Evolutionary conservation across 2,113 vertebrate genomes (phyloP), one percentile per base, ranked within the genome.

Genomic region (Aythya baeri): DNA sequence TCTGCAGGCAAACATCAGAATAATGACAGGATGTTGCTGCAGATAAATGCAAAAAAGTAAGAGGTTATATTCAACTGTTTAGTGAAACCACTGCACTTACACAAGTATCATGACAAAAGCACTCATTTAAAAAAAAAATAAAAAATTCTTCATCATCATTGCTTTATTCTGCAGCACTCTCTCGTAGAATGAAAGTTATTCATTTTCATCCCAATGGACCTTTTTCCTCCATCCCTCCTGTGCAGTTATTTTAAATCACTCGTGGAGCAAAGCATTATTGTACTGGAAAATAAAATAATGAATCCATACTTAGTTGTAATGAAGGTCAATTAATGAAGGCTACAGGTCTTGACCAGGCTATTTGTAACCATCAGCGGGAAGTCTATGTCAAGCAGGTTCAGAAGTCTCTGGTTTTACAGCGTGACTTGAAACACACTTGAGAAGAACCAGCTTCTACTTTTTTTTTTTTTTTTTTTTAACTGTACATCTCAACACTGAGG

Each of bases 401-500:
- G 31, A 13, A 82, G n/a, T 23, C 21, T 66, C 77, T 79, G 22
- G 13, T 75, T 91, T 76, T 62, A 79, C 6, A 55, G 34, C 0
- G 1, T 5, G 22, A 90, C 58, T 66, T 71, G 85, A 77, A 88
- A 77, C 3, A 10, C 21, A 34, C 14, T 81, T 11, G 26, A 62
- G 50, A 88, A 88, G 26, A 10, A 86, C 57, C 7, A 44, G 41
- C 25, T 44, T 71, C 59, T n/a, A 44, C 29, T 58, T 50, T 62
- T 54, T 26, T 50, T 50, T 62, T 54, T 26, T 50, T 50, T 46
- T 58, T 29, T 20, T n/a, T n/a, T n/a, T n/a, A n/a, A 13, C 17
- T 12, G 11, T 11, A 3, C 62, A 54, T 34, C 44, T 80, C 68
- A 66, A 7, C 0, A 1, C 0, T 13, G 32, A 77, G 41, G n/a